These are phyloP conservation scores for Chrysochloris asiatica DNA, from an alignment of 2,113 vertebrate species.

Conservation along the genomic window DNA sequence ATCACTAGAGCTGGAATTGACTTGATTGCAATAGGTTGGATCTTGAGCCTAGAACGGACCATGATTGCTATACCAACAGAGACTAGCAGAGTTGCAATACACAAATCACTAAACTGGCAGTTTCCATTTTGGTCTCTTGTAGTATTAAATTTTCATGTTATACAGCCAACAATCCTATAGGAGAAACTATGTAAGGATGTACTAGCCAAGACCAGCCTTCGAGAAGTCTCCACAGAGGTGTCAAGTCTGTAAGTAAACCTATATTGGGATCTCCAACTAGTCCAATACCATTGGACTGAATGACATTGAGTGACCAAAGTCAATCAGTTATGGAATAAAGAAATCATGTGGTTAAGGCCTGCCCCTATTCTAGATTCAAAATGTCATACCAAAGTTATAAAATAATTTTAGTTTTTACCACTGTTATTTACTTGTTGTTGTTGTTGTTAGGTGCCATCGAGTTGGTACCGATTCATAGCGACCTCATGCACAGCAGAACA, in stretches of 20 bases:
- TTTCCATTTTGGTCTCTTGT: neutral
- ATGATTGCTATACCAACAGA: neutral
- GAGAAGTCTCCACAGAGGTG: neutral
- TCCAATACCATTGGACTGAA: neutral
- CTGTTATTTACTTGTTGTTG: too few species aligned
- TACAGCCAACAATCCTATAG: neutral
- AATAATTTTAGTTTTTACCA: too few species aligned
- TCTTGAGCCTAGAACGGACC: neutral
- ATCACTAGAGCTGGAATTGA: neutral
- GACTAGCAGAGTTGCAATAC: neutral
- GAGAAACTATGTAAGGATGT: neutral
- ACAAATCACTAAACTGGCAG: neutral
- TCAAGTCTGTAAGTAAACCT: neutral
- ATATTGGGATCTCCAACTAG: neutral
- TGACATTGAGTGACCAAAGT: neutral
- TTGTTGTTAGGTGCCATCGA: too few species aligned
- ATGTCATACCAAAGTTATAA: too few species aligned
- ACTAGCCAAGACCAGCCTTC: neutral
- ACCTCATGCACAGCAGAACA: too few species aligned
- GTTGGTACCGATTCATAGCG: too few species aligned
- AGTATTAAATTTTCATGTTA: neutral
- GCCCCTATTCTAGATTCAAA: neutral
- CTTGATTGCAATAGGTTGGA: neutral
- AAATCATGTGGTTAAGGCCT: neutral
- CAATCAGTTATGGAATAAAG: neutral